Conservation (phyloP, 92 coral and sea anemone species). For the Meandrina meandrites region DNA sequence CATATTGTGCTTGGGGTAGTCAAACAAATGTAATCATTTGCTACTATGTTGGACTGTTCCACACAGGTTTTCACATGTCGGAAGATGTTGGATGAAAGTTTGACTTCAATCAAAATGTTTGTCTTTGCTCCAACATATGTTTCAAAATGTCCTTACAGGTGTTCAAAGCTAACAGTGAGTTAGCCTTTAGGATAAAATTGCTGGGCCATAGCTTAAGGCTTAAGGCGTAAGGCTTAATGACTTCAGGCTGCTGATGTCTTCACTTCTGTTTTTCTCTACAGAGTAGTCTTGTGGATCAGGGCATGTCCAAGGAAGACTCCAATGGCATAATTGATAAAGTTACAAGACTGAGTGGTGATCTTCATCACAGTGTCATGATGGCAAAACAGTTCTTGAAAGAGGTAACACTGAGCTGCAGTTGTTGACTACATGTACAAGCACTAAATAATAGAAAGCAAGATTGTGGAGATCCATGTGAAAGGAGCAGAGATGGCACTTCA, state of each 20-base stretch:
- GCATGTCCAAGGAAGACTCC: conserved; percentile 52
- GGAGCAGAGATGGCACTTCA: too few relatives aligned
- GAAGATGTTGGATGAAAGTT: neutral
- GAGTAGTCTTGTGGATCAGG: conserved; percentile 70
- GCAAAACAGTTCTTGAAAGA: conserved; percentile 70
- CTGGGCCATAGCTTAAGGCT: too few relatives aligned
- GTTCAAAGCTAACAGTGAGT: neutral
- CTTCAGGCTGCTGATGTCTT: too few relatives aligned
- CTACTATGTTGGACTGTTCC: neutral
- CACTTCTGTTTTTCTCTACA: conserved; percentile 1
- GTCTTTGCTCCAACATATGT: too few relatives aligned
- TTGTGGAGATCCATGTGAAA: neutral
- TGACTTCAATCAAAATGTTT: neutral
- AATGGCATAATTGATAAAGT: conserved; percentile 51
- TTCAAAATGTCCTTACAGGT: neutral
- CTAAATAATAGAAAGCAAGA: neutral
- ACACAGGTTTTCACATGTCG: neutral
- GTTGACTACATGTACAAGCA: neutral
- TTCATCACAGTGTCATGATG: conserved; percentile 59
- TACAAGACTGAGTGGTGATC: conserved; percentile 60
- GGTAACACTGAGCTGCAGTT: conserved; percentile 43
- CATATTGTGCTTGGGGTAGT: neutral
- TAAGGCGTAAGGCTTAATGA: too few relatives aligned
- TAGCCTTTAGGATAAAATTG: too few relatives aligned
- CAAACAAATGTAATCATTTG: neutral